Percentiles rank a stretch among this genome's conserved stretches.
Conservation (phyloP, 2,113 vertebrate genomes). For the Alligator sinensis region DNA sequence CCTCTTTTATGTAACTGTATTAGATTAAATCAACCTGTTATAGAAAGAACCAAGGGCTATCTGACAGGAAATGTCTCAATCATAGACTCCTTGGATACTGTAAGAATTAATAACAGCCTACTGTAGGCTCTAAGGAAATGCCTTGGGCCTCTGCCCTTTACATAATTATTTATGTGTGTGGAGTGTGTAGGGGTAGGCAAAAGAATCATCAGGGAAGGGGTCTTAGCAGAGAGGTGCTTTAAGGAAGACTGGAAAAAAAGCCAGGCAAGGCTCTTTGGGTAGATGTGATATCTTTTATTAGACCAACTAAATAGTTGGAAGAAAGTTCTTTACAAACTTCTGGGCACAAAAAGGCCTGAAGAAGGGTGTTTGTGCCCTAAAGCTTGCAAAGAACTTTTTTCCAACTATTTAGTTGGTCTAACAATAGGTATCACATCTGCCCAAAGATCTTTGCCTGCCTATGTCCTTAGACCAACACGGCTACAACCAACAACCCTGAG, state of each 20-base stretch:
- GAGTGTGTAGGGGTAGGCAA: not conserved
- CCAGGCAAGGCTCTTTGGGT: too few species aligned
- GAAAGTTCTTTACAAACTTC: too few species aligned
- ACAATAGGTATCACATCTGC: too few species aligned
- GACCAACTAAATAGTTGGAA: too few species aligned
- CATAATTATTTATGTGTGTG: not conserved
- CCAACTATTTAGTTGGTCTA: too few species aligned
- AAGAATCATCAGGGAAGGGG: not conserved
- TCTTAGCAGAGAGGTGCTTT: not conserved
- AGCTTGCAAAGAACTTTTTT: too few species aligned
- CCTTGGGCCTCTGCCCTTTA: not conserved
- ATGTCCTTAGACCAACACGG: too few species aligned
- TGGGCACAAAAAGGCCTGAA: too few species aligned
- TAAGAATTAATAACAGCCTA: not conserved
- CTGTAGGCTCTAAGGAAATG: constrained; percentile 4
- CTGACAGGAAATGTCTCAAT: not conserved
- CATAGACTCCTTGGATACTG: not conserved
- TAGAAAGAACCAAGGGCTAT: not conserved
- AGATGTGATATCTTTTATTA: too few species aligned
- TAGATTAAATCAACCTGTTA: constrained; percentile 13
- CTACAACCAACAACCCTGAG: not conserved
- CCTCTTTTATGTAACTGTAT: not conserved
- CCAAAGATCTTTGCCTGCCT: too few species aligned
- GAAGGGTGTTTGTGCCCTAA: too few species aligned
- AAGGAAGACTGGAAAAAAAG: too few species aligned